Evolutionary conservation across 2,797 vertebrate genomes (phyloP).

Genomic region (Rhadinocentrus ornatus): DNA sequence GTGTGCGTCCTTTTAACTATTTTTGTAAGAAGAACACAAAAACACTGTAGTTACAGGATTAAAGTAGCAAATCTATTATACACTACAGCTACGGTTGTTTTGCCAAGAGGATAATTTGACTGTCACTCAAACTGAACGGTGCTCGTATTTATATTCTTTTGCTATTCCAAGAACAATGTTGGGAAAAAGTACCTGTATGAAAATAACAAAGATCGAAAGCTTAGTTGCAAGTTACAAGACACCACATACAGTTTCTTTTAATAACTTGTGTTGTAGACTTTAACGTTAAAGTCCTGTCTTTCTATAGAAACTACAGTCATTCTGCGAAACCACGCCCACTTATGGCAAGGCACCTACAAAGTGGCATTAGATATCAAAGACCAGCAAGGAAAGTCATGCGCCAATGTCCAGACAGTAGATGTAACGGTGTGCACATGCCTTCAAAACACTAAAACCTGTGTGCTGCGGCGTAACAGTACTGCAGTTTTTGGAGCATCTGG

Average conservation of each 20-base stretch:
- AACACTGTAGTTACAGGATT: background rate
- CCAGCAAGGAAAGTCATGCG: slow-evolving; percentile 78
- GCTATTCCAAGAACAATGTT: too few relatives aligned
- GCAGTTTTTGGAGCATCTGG: slow-evolving; percentile 62
- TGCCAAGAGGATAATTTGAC: background rate
- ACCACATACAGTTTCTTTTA: too few relatives aligned
- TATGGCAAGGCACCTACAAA: slow-evolving; percentile 79
- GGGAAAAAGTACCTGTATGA: too few relatives aligned
- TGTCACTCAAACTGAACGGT: too few relatives aligned
- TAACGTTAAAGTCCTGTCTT: too few relatives aligned
- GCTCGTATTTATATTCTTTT: too few relatives aligned
- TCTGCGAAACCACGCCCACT: slow-evolving; percentile 57
- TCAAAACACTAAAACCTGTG: slow-evolving; percentile 41
- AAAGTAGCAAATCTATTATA: background rate
- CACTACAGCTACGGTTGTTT: background rate
- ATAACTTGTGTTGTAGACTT: too few relatives aligned
- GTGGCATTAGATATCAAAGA: slow-evolving; percentile 74
- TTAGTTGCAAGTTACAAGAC: too few relatives aligned
- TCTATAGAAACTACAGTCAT: slow-evolving; percentile 73
- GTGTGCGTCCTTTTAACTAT: background rate
- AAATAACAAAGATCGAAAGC: too few relatives aligned
- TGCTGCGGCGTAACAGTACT: fast-evolving
- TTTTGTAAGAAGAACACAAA: slow-evolving; percentile 1
- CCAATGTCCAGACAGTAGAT: slow-evolving; percentile 59
- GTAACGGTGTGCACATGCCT: slow-evolving; percentile 76